Conservation (phyloP, 53 echinoderm and acorn worm genomes). For the Actinopyga echinites region DNA sequence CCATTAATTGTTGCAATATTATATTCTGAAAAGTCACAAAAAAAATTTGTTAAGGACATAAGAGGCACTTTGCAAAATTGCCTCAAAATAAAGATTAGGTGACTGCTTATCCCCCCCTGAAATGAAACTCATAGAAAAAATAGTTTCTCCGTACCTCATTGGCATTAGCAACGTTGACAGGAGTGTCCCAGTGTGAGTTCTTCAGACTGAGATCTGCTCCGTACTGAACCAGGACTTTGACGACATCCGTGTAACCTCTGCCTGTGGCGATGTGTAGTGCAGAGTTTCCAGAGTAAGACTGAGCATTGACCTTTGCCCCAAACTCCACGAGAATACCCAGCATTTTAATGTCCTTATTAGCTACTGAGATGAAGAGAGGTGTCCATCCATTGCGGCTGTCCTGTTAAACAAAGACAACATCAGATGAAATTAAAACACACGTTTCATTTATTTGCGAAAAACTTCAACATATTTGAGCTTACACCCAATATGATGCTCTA, state of each 20-base stretch:
- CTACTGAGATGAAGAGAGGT: slow-evolving; percentile 89
- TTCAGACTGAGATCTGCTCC: slow-evolving; percentile 96
- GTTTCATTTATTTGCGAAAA: too few relatives aligned
- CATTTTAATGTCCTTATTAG: slow-evolving; percentile 75
- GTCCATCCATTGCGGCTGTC: slow-evolving; percentile 96
- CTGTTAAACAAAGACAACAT: slow-evolving; percentile 24
- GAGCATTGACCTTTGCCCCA: slow-evolving; percentile 84
- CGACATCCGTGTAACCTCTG: slow-evolving; percentile 85
- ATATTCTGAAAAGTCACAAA: not conserved
- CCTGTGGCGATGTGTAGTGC: slow-evolving; percentile 96
- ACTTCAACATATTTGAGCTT: too few relatives aligned
- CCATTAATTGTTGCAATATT: too few relatives aligned
- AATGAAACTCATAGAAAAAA: not conserved
- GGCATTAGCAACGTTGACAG: slow-evolving; percentile 72
- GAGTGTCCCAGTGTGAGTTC: slow-evolving; percentile 90
- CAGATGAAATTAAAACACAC: too few relatives aligned
- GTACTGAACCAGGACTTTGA: slow-evolving; percentile 77
- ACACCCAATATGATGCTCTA: not conserved
- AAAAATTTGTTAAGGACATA: not conserved
- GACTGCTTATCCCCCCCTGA: not conserved
- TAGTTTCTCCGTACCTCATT: slow-evolving; percentile 23
- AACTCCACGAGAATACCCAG: slow-evolving; percentile 70
- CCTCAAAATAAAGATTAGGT: not conserved
- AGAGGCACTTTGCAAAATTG: not conserved
- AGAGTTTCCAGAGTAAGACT: slow-evolving; percentile 99